A percentile compares a stretch with the other conserved stretches of the same genome.
Evolutionary conservation across 2,797 vertebrate species (phyloP).

Genomic region (Triplophysa yarkandensis): DNA sequence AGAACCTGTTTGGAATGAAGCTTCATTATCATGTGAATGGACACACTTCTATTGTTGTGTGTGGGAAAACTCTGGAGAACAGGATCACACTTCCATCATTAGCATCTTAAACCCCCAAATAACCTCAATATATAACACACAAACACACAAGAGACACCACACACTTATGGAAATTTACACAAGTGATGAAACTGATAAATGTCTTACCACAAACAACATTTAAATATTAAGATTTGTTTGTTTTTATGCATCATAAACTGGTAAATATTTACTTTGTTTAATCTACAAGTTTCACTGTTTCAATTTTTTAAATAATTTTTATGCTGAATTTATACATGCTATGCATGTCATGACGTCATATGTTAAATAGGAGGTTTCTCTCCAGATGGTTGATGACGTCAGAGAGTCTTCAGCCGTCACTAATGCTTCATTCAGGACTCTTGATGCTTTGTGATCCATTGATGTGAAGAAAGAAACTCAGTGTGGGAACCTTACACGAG

Average conservation of each 20-base stretch:
- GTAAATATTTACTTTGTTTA: too few relatives aligned
- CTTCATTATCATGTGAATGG: conserved; percentile 10
- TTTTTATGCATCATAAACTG: too few relatives aligned
- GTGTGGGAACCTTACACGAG: conserved; percentile 65
- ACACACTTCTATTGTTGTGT: conserved; percentile 40
- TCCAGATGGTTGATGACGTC: conserved; percentile 64
- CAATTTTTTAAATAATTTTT: too few relatives aligned
- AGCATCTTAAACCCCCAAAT: conserved; percentile 19
- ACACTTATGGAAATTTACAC: conserved; percentile 36
- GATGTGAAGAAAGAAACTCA: conserved; percentile 57
- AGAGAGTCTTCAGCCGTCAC: conserved; percentile 52
- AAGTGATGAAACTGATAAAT: not conserved
- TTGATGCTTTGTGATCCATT: conserved; percentile 55
- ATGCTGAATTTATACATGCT: too few relatives aligned
- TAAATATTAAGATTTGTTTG: too few relatives aligned
- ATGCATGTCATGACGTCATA: not conserved
- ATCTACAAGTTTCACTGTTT: not conserved
- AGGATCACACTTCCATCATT: conserved; percentile 41
- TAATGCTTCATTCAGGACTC: conserved; percentile 54
- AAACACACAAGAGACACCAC: conserved; percentile 11
- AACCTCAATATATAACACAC: conserved; percentile 1
- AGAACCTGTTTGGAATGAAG: conserved; percentile 10
- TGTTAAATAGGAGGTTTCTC: conserved; percentile 54
- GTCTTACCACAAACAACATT: too few relatives aligned
- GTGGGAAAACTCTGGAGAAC: conserved; percentile 49